Conservation (phyloP, 2,888 invertebrate genomes). For the Xestia rhomboidea region DNA sequence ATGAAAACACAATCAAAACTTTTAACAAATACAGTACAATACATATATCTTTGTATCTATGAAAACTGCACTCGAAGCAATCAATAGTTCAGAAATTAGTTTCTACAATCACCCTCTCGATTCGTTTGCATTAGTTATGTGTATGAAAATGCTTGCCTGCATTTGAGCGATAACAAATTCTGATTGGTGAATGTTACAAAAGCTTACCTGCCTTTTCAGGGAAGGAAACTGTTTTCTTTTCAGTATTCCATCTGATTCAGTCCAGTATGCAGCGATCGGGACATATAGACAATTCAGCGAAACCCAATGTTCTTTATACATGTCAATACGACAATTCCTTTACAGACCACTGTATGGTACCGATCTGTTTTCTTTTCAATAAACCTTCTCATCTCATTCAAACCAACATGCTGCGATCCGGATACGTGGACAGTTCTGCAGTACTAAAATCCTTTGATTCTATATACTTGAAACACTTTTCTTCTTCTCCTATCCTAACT, state of each 20-base stretch:
- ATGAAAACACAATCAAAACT: slow-evolving; percentile 67
- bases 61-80: slow-evolving; percentile 64
- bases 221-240: not conserved
- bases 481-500: not conserved
- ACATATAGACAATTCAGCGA: not conserved
- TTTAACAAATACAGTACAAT: slow-evolving; percentile 47
- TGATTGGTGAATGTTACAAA: not conserved
- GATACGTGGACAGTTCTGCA: not conserved
- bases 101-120: slow-evolving; percentile 42
- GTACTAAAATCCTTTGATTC: not conserved
- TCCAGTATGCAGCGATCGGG: not conserved
- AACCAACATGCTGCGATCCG: not conserved
- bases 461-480: not conserved
- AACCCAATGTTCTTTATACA: too few species aligned
- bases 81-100: slow-evolving; percentile 70
- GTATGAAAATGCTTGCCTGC: too few species aligned
- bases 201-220: not conserved
- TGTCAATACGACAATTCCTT: not conserved
- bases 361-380: not conserved
- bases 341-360: not conserved
- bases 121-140: slow-evolving; percentile 7
- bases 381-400: not conserved
- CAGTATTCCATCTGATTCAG: not conserved
- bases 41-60: slow-evolving; percentile 37
- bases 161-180: not conserved